Conservation (phyloP, 1,140 invertebrate genomes). For the Tetragonula clypearis region DNA sequence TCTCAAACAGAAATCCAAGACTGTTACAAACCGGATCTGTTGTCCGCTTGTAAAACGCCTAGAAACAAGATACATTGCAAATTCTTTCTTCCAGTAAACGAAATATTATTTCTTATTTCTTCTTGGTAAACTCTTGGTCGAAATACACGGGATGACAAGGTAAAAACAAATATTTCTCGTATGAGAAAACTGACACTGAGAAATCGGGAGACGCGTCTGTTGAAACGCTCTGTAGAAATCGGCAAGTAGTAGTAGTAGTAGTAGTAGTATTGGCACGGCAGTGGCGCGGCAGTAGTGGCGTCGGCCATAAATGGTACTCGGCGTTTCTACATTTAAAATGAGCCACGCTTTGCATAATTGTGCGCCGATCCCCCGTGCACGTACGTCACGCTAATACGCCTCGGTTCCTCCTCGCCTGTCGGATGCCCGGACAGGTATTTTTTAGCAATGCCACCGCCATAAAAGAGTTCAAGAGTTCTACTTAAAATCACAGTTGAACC, state of each 20-base stretch:
- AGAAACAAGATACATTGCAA: too few species aligned
- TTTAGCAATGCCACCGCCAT: neutral
- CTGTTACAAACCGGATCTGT: too few species aligned
- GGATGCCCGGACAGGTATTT: neutral
- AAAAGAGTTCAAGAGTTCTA: neutral
- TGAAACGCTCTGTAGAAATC: neutral
- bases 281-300: neutral
- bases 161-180: neutral
- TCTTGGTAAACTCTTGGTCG: too few species aligned
- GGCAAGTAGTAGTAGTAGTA: neutral
- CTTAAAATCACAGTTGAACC: neutral
- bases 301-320: slow-evolving; percentile 43
- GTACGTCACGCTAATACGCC: slow-evolving; percentile 58
- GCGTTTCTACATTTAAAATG: slow-evolving; percentile 66
- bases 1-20: too few species aligned
- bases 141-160: too few species aligned
- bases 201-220: neutral
- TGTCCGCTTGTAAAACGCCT: too few species aligned
- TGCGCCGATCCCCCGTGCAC: slow-evolving; percentile 53
- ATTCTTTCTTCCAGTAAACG: too few species aligned
- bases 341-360: slow-evolving; percentile 64
- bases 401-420: neutral
- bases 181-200: neutral
- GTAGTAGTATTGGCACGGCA: neutral
- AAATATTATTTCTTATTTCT: too few species aligned